A percentile compares a stretch with the other conserved stretches of the same genome.
Conservation (phyloP, 2,888 invertebrate genomes). For the Podotricha telesiphe region DNA sequence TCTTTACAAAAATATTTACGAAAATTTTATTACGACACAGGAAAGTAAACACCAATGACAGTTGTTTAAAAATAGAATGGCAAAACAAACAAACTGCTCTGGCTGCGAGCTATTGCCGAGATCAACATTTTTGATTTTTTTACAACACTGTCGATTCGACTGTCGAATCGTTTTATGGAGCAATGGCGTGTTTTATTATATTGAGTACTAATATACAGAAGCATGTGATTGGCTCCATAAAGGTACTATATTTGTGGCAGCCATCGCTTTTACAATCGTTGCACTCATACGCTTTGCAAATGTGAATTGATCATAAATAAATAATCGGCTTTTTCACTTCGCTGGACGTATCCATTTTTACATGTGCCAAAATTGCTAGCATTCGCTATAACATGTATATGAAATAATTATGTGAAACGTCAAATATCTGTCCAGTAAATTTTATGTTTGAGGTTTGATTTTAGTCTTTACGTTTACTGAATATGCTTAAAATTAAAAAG, state of each 20-base stretch:
- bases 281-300: slow-evolving; percentile 41
- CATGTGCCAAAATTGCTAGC: slow-evolving; percentile 27
- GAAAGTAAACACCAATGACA: slow-evolving; percentile 44
- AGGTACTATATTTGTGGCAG: slow-evolving; percentile 43
- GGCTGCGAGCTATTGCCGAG: slow-evolving; percentile 48
- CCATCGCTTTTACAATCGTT: slow-evolving; percentile 43
- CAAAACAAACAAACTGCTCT: slow-evolving; percentile 47
- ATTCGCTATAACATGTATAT: slow-evolving; percentile 23
- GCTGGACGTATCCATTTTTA: slow-evolving; percentile 31
- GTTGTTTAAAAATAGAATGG: slow-evolving; percentile 47
- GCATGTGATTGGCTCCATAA: slow-evolving; percentile 43
- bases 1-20: slow-evolving; percentile 25
- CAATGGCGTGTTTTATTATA: slow-evolving; percentile 49
- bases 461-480: neutral
- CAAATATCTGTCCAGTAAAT: neutral
- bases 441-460: neutral
- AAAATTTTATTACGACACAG: slow-evolving; percentile 40
- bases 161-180: slow-evolving; percentile 48
- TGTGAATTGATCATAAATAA: slow-evolving; percentile 40
- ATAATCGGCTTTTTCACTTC: slow-evolving; percentile 41
- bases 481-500: neutral
- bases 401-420: slow-evolving; percentile 11
- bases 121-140: slow-evolving; percentile 49
- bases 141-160: slow-evolving; percentile 46
- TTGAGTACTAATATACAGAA: slow-evolving; percentile 45